Evolutionary conservation across 2,797 vertebrate genomes (phyloP), one percentile per base, ranked within the genome.

Genomic region (Thalassophryne amazonica): DNA sequence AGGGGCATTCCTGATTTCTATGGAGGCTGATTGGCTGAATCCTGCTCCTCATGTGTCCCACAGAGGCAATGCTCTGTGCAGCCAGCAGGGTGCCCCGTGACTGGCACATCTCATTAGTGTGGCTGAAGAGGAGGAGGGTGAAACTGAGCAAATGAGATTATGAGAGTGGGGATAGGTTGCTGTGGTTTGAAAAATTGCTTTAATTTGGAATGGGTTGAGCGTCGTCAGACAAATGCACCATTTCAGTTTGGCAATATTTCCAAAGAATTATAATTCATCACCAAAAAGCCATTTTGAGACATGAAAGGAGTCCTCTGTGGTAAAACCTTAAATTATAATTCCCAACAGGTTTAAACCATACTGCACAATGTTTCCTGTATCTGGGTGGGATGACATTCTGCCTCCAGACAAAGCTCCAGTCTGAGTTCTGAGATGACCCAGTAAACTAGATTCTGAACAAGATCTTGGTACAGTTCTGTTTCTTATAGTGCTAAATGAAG

Each of bases 1-100:
- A n/a, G 70, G 74, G 72, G 79, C 84, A 87, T 90, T 90, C 85
- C 84, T 87, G 83, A 86, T 84, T 89, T 84, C 84, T 83, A 86
- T 84, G 83, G 85, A 87, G 82, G 85, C 85, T 86, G 81, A 88
- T 87, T 78, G 42, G 64, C 71, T 73, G 69, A 85, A 81, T 73
- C 76, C 82, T 74, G 69, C 69, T 80, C 76, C 77, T 87, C 81
- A 78, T 83, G 80, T 79, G 64, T 78, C 69, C 61, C 76, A 77
- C 63, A 18, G 57, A 84, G 83, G 81, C 76, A 74, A 64, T 78
- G 76, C 78, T 60, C 39, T 56, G 24, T 59, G 51, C 69, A 48
- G 73, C 74, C 89, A 86, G 89, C 83, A 85, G 87, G 88, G 80
- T 65, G 76, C 77, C 82, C 73, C 33, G 77, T 83, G 83, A 86